Evolutionary conservation across 1,140 invertebrate species (phyloP).

Genomic region (Adoxophyes honmai): DNA sequence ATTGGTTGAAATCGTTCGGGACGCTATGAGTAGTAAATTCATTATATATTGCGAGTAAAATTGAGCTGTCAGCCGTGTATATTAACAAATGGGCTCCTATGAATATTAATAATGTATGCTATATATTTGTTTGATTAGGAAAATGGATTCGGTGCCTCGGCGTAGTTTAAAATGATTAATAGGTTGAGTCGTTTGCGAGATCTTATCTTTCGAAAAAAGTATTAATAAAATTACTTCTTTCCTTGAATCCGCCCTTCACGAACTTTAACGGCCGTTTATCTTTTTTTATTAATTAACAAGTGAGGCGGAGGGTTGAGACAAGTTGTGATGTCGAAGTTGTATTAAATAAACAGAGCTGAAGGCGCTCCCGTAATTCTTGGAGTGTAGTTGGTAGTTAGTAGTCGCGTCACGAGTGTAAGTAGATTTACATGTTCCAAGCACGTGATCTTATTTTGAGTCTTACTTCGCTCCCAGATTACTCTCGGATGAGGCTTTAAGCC

Average conservation of each 20-base stretch:
- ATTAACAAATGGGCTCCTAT: slow-evolving; percentile 66
- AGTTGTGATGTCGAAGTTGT: neutral
- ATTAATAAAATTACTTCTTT: slow-evolving; percentile 6
- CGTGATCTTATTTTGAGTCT: slow-evolving; percentile 69
- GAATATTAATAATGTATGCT: slow-evolving; percentile 60
- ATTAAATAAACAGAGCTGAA: slow-evolving; percentile 17
- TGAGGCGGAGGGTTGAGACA: neutral
- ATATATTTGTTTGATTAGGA: slow-evolving; percentile 40
- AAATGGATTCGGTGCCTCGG: slow-evolving; percentile 30
- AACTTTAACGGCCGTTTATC: neutral
- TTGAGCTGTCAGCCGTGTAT: slow-evolving; percentile 63
- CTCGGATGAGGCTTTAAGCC: slow-evolving; percentile 10
- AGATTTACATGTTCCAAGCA: slow-evolving; percentile 68
- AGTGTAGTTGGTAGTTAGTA: slow-evolving; percentile 47
- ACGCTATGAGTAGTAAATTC: slow-evolving; percentile 15
- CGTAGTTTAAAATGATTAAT: slow-evolving; percentile 34
- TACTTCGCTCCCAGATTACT: slow-evolving; percentile 27
- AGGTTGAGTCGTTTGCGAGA: slow-evolving; percentile 25
- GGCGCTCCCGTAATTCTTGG: neutral
- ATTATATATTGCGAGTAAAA: slow-evolving; percentile 43
- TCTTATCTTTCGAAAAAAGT: slow-evolving; percentile 29
- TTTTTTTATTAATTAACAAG: slow-evolving; percentile 4
- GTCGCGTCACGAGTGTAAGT: slow-evolving; percentile 56
- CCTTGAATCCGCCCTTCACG: neutral
- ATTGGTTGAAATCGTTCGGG: slow-evolving; percentile 31